Percentiles rank a stretch among this genome's conserved stretches.
phyloP scores from a whole-genome alignment of 2,888 invertebrate species.

The Poecilus cupreus region DNA sequence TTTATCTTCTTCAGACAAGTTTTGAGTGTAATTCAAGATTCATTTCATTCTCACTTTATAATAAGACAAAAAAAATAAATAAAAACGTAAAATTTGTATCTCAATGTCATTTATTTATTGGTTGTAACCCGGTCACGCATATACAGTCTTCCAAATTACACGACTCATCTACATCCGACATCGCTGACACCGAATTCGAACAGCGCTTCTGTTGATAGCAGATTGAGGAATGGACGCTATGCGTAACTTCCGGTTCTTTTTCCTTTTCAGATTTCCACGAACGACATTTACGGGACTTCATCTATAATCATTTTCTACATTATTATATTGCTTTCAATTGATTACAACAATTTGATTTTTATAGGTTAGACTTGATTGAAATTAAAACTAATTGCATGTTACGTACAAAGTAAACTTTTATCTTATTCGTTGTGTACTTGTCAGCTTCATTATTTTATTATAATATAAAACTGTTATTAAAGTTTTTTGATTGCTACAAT shows the following conservation, averaged over 20 bases:
- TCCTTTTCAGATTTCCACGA: neutral
- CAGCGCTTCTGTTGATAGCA: neutral
- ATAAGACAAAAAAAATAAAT: constrained; percentile 53
- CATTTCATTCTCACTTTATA: constrained; percentile 56
- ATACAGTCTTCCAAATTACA: neutral
- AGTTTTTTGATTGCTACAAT: too few species aligned
- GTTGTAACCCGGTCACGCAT: neutral
- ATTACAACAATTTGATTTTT: too few species aligned
- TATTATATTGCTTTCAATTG: too few species aligned
- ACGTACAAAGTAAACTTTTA: too few species aligned
- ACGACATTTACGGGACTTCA: neutral
- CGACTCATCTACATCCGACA: neutral
- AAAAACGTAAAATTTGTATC: constrained; percentile 56
- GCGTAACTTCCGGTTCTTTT: neutral
- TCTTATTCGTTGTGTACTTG: too few species aligned
- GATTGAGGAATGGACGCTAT: neutral
- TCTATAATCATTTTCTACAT: neutral
- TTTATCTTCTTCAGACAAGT: constrained; percentile 41
- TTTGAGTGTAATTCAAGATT: constrained; percentile 49
- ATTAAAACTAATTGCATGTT: too few species aligned
- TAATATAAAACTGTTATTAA: too few species aligned
- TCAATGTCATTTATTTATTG: constrained; percentile 16
- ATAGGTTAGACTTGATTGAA: too few species aligned
- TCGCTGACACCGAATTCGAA: neutral
- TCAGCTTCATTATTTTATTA: too few species aligned